phyloP scores from a whole-genome alignment of 2,113 vertebrate species.

The Elanoides forficatus region DNA sequence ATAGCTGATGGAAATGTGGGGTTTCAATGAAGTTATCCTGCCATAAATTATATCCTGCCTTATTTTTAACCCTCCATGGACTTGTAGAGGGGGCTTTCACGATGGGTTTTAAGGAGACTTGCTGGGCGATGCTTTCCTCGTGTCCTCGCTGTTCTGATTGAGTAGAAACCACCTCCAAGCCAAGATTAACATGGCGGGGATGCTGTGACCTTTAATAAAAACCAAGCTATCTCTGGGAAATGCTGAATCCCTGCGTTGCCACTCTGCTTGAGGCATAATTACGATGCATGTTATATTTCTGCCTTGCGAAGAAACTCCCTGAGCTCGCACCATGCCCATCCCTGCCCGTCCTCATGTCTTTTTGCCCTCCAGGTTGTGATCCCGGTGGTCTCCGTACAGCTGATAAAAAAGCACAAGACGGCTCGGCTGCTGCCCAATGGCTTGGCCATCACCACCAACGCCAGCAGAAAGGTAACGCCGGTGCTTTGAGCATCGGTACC shows the following conservation, averaged over 20 bases:
- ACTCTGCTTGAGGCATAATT: neutral
- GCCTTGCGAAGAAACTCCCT: neutral
- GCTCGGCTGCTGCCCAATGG: slow-evolving; percentile 92
- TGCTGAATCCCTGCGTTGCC: accelerated
- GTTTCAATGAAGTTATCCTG: neutral
- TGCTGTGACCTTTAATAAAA: neutral
- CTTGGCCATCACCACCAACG: slow-evolving; percentile 90
- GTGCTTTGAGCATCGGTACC: accelerated
- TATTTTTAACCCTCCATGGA: neutral
- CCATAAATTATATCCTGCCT: neutral
- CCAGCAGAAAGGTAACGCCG: slow-evolving; percentile 84
- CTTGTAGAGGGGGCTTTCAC: neutral
- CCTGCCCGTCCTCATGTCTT: neutral
- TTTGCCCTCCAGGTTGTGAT: slow-evolving; percentile 81
- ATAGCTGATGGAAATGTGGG: neutral
- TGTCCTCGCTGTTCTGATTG: neutral
- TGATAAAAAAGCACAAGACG: slow-evolving; percentile 95
- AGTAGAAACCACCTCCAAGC: neutral
- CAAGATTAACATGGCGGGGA: accelerated
- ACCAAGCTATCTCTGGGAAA: neutral
- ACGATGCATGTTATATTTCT: accelerated
- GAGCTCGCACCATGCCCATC: accelerated
- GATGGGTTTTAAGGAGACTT: neutral
- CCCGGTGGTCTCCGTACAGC: slow-evolving; percentile 85
- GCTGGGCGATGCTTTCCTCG: accelerated